Evolutionary conservation across 2,797 vertebrate species (phyloP).

Genomic region (Rhynchotus rufescens): DNA sequence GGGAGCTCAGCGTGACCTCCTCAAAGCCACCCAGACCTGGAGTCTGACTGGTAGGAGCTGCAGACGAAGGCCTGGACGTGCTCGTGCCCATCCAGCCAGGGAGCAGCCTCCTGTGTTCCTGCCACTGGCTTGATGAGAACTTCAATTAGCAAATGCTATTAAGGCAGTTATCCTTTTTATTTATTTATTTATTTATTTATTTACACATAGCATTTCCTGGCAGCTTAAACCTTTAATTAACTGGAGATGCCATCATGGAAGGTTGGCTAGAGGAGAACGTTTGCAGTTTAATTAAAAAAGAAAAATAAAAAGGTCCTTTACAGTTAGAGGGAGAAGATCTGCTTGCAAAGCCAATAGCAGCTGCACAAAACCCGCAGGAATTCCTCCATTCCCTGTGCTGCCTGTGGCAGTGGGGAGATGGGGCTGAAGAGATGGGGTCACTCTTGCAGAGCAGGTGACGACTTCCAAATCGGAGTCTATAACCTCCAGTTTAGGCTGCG

Average conservation of each 20-base stretch:
- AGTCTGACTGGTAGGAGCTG: slow-evolving; percentile 4
- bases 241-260: slow-evolving; percentile 73
- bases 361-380: slow-evolving; percentile 42
- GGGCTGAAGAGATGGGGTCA: not conserved
- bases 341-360: slow-evolving; percentile 59
- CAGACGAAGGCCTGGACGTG: not conserved
- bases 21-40: not conserved
- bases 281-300: slow-evolving; percentile 78
- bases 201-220: slow-evolving; percentile 69
- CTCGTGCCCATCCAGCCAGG: not conserved
- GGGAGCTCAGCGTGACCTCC: not conserved
- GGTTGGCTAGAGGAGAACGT: slow-evolving; percentile 74
- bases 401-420: slow-evolving; percentile 54
- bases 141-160: slow-evolving; percentile 64
- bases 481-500: not conserved
- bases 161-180: slow-evolving; percentile 30
- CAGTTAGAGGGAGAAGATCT: slow-evolving; percentile 68
- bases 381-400: slow-evolving; percentile 32
- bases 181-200: not conserved
- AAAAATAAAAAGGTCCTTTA: slow-evolving; percentile 75
- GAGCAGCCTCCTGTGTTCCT: not conserved
- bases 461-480: too few relatives aligned
- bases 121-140: slow-evolving; percentile 11
- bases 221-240: slow-evolving; percentile 82
- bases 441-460: not conserved